Conservation (phyloP, 2,888 invertebrate species). For the Azorinus chamasolen region DNA sequence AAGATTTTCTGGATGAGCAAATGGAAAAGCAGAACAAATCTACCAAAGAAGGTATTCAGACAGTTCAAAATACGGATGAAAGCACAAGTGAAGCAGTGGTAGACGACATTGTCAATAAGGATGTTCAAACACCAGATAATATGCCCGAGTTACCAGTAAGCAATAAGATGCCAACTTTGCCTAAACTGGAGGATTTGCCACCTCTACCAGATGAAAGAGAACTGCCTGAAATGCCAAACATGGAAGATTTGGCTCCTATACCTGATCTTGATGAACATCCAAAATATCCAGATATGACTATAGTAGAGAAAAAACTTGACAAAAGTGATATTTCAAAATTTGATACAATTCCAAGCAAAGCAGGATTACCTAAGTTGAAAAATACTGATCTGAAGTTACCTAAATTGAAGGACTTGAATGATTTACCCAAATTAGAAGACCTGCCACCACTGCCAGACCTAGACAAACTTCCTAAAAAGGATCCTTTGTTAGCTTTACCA, state of each 20-base stretch:
- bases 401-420: not conserved
- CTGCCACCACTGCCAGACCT: constrained; percentile 28
- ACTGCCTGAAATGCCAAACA: constrained; percentile 11
- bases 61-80: not conserved
- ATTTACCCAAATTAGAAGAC: constrained; percentile 28
- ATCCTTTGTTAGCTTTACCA: constrained; percentile 20
- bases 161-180: constrained; percentile 19
- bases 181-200: constrained; percentile 38
- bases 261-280: constrained; percentile 9
- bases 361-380: too few species aligned
- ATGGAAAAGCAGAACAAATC: too few species aligned
- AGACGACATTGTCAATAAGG: not conserved
- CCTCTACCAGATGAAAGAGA: constrained; percentile 3
- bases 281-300: not conserved
- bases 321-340: too few species aligned
- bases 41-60: not conserved
- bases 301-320: too few species aligned
- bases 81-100: not conserved
- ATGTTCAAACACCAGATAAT: not conserved
- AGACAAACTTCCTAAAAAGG: constrained; percentile 18
- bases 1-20: not conserved
- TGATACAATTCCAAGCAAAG: too few species aligned
- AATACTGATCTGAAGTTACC: not conserved
- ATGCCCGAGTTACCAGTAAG: constrained; percentile 17
- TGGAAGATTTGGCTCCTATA: constrained; percentile 9